Evolutionary conservation across 37 sponge, comb jelly and placozoan species (phyloP).

Genomic region (Theonella swinhoei): DNA sequence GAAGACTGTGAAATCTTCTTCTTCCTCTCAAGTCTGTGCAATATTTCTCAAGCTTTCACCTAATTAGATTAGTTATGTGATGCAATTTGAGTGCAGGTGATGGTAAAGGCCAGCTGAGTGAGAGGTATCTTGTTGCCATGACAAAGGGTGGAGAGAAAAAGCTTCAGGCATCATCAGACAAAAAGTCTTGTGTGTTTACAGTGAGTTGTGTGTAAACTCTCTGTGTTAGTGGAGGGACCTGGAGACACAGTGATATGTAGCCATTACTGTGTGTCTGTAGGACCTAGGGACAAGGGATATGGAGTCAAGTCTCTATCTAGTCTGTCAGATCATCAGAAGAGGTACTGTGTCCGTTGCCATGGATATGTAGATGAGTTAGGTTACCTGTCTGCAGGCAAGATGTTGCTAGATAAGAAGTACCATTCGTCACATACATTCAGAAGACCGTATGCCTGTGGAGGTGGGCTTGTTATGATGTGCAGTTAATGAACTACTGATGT

Average conservation of each 20-base stretch:
- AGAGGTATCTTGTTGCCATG: constrained; percentile 3
- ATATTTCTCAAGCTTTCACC: not conserved
- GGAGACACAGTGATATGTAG: not conserved
- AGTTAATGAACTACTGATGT: not conserved
- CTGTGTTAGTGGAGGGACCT: not conserved
- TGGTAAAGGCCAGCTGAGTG: constrained; percentile 19
- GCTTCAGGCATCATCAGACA: not conserved
- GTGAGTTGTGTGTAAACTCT: not conserved
- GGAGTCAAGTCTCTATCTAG: constrained; percentile 24
- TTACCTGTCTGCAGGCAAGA: constrained; percentile 24
- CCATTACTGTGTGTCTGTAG: constrained; percentile 11
- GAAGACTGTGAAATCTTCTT: constrained; percentile 67
- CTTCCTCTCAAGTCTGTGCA: constrained; percentile 1
- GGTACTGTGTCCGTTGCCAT: not conserved
- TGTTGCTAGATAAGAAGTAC: constrained; percentile 64
- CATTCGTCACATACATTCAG: constrained; percentile 44
- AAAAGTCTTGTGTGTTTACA: not conserved
- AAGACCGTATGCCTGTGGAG: constrained; percentile 70
- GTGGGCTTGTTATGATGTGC: constrained; percentile 14
- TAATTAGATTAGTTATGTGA: not conserved
- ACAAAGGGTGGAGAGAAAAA: not conserved
- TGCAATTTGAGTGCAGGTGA: constrained; percentile 18
- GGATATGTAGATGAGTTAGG: not conserved
- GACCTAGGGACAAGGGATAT: constrained; percentile 63
- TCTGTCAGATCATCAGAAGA: constrained; percentile 67